phyloP scores from a whole-genome alignment of 2,113 vertebrate genomes.

The Corydoras maculifer region DNA sequence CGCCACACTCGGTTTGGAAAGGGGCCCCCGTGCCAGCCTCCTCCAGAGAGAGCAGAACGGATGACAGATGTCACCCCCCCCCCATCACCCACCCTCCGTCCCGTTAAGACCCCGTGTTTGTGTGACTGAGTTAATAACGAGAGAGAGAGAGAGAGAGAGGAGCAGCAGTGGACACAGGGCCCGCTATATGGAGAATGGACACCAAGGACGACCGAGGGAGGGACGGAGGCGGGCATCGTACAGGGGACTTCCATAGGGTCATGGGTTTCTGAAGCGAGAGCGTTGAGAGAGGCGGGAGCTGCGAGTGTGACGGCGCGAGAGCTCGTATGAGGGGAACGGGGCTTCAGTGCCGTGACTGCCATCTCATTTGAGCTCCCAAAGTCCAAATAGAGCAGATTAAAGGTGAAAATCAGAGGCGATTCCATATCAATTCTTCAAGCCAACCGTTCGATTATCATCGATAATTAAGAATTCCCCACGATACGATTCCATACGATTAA shows the following conservation, averaged over 20 bases:
- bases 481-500: too few species aligned
- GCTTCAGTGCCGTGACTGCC: not conserved
- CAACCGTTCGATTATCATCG: too few species aligned
- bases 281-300: constrained; percentile 57
- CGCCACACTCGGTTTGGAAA: constrained; percentile 21
- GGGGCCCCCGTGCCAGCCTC: constrained; percentile 46
- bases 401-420: too few species aligned
- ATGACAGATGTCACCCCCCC: constrained; percentile 66
- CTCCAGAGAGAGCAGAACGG: constrained; percentile 57
- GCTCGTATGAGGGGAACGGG: constrained; percentile 63
- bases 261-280: constrained; percentile 51
- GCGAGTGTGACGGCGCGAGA: constrained; percentile 27
- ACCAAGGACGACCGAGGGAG: not conserved
- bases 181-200: constrained; percentile 4
- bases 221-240: constrained; percentile 40
- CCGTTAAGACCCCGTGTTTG: constrained; percentile 35
- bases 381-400: too few species aligned
- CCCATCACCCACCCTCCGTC: constrained; percentile 38
- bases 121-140: constrained; percentile 22
- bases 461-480: too few species aligned
- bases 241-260: constrained; percentile 58
- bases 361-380: too few species aligned
- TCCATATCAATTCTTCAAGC: too few species aligned
- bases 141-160: constrained; percentile 5
- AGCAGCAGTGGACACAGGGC: constrained; percentile 9